Evolutionary conservation across 1,140 invertebrate species (phyloP), one percentile per base, ranked within the genome.

Genomic region (Sitophilus oryzae): DNA sequence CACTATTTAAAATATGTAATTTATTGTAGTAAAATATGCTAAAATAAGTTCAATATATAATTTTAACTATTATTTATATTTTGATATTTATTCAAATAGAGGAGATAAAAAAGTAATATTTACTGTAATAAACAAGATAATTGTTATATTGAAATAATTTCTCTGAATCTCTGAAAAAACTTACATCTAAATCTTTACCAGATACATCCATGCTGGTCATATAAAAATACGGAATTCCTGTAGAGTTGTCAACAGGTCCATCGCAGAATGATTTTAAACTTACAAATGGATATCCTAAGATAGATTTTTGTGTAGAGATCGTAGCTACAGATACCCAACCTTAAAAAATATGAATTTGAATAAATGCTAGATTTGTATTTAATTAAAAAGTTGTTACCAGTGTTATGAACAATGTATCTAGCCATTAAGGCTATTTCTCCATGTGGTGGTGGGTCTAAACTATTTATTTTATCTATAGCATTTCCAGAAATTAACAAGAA

Each of bases 241-340:
- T 83, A 14, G 86, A 86, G 52, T 83, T 83, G 11, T 73, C 67
- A 20, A 77, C 50, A 0, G 77, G 74, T 0, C 86, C 88, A 71
- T 92, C 89, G 46, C 81, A 81, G 2, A 88, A 75, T 0, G 88
- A 85, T 53, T 85, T 79, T 2, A 91, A 77, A 61, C 84, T 86
- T 1, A 80, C 82, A 68, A 87, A 88, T 1, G 89, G 89, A 69
- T 79, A 89, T 0, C 79, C 79, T 58, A 74, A 66, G 1, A 84
- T 82, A 2, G 76, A 70, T 37, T 73, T 63, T 52, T 81, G 69
- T 0, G 77, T 78, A 14, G 86, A 89, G 59, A 88, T 81, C 0
- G 85, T 89, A 8, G 86, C 82, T 16, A 90, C 70, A 0, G 87
- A 78, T 0, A 79, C 77, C 86, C 86, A 91, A 63, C 83, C 85